phyloP scores from a whole-genome alignment of 2,113 vertebrate species.

The Isichthys henryi region DNA sequence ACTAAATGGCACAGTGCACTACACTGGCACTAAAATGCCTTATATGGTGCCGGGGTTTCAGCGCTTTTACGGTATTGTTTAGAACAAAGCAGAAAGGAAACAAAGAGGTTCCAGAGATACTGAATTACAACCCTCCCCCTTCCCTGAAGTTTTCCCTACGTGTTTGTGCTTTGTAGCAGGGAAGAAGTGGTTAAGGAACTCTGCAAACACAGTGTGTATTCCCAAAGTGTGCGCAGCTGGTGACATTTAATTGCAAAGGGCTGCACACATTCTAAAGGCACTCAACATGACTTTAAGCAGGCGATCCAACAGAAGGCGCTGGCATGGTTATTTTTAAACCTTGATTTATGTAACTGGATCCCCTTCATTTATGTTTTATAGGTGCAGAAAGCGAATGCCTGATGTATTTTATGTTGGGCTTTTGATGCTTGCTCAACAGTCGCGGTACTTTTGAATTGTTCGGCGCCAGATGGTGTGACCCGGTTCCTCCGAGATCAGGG shows the following conservation, averaged over 20 bases:
- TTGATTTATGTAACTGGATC: slow-evolving; percentile 52
- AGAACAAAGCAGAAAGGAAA: slow-evolving; percentile 35
- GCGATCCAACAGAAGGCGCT: slow-evolving; percentile 38
- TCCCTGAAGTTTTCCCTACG: slow-evolving; percentile 19
- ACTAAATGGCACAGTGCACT: slow-evolving; percentile 6
- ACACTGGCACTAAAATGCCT: not conserved
- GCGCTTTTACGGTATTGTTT: slow-evolving; percentile 25
- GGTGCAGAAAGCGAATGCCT: slow-evolving; percentile 42
- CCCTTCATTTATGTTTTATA: slow-evolving; percentile 40
- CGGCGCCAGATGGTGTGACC: slow-evolving; percentile 11
- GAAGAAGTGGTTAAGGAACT: slow-evolving; percentile 53
- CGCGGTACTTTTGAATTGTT: slow-evolving; percentile 8
- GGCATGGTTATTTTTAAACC: slow-evolving; percentile 42
- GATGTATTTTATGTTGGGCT: slow-evolving; percentile 37
- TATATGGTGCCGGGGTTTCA: slow-evolving; percentile 5
- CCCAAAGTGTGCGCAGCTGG: slow-evolving; percentile 63
- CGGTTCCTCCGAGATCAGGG: not conserved
- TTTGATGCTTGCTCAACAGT: slow-evolving; percentile 8
- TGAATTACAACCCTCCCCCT: slow-evolving; percentile 36
- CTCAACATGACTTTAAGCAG: slow-evolving; percentile 56
- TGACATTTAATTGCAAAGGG: slow-evolving; percentile 57
- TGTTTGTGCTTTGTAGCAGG: slow-evolving; percentile 25
- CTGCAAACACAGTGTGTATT: slow-evolving; percentile 46
- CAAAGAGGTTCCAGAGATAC: slow-evolving; percentile 30
- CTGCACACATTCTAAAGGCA: slow-evolving; percentile 59